Evolutionary conservation across 1,140 invertebrate genomes (phyloP).

Genomic region (Prorops nasuta): DNA sequence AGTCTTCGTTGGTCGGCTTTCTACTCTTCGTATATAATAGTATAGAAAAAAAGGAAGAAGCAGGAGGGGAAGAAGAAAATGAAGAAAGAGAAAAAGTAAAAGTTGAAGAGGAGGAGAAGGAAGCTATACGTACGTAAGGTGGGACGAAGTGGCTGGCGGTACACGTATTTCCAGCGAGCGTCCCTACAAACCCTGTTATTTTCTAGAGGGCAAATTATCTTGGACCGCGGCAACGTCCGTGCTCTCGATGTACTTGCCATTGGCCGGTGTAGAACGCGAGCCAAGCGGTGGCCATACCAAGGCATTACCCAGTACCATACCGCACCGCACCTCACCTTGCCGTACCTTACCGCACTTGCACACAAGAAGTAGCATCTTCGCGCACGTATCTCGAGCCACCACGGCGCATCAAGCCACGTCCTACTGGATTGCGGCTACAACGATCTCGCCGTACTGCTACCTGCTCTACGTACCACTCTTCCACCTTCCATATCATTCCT

Average conservation of each 20-base stretch:
- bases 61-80: slow-evolving; percentile 12
- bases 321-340: neutral
- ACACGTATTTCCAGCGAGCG: slow-evolving; percentile 28
- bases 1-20: too few relatives aligned
- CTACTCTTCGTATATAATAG: too few relatives aligned
- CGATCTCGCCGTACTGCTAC: slow-evolving; percentile 35
- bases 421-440: slow-evolving; percentile 50
- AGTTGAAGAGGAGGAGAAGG: neutral
- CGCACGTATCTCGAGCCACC: slow-evolving; percentile 51
- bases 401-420: slow-evolving; percentile 54
- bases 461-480: slow-evolving; percentile 27
- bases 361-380: slow-evolving; percentile 52
- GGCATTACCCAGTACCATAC: slow-evolving; percentile 40
- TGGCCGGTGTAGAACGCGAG: slow-evolving; percentile 1
- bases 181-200: slow-evolving; percentile 52
- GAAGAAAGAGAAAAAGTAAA: slow-evolving; percentile 4
- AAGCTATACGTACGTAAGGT: neutral
- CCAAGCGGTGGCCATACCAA: slow-evolving; percentile 29
- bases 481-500: neutral
- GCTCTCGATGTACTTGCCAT: slow-evolving; percentile 48
- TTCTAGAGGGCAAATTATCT: slow-evolving; percentile 55
- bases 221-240: slow-evolving; percentile 11
- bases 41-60: too few relatives aligned
- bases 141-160: slow-evolving; percentile 11
- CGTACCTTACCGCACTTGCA: too few relatives aligned